phyloP scores from a whole-genome alignment of 2,113 vertebrate genomes.

The Perca schrenkii region DNA sequence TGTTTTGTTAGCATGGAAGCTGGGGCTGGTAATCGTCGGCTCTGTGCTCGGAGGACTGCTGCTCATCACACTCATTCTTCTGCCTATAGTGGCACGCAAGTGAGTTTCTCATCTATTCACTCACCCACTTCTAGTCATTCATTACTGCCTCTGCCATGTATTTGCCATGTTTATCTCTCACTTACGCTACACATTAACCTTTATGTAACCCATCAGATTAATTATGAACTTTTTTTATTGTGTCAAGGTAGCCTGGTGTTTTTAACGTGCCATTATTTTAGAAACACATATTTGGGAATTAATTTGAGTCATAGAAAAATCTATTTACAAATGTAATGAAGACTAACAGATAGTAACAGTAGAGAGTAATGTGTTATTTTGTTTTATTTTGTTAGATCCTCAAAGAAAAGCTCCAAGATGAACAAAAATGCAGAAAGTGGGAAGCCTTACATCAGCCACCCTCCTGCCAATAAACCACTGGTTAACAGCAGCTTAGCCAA shows the following conservation, averaged over 20 bases:
- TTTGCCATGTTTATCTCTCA: not conserved
- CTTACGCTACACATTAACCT: not conserved
- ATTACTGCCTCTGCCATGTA: not conserved
- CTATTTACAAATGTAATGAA: not conserved
- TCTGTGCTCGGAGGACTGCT: slow-evolving; percentile 74
- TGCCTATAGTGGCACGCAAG: slow-evolving; percentile 52
- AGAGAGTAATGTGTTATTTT: not conserved
- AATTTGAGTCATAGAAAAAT: not conserved
- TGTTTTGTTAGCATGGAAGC: slow-evolving; percentile 67
- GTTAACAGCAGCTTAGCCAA: not conserved
- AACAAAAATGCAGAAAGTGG: not conserved
- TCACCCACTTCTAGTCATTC: not conserved
- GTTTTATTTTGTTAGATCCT: slow-evolving; percentile 31
- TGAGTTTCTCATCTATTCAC: slow-evolving; percentile 44
- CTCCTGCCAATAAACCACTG: slow-evolving; percentile 9
- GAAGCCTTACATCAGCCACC: slow-evolving; percentile 6
- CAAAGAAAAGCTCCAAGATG: slow-evolving; percentile 56
- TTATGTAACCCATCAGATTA: not conserved
- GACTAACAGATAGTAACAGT: not conserved
- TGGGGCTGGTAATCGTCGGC: slow-evolving; percentile 67
- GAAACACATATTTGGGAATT: not conserved
- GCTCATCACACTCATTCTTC: slow-evolving; percentile 59
- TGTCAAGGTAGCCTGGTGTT: not conserved
- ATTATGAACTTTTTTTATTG: not conserved
- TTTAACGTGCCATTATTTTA: not conserved